Evolutionary conservation across 2,797 vertebrate genomes (phyloP).

Genomic region (Acridotheres tristis): DNA sequence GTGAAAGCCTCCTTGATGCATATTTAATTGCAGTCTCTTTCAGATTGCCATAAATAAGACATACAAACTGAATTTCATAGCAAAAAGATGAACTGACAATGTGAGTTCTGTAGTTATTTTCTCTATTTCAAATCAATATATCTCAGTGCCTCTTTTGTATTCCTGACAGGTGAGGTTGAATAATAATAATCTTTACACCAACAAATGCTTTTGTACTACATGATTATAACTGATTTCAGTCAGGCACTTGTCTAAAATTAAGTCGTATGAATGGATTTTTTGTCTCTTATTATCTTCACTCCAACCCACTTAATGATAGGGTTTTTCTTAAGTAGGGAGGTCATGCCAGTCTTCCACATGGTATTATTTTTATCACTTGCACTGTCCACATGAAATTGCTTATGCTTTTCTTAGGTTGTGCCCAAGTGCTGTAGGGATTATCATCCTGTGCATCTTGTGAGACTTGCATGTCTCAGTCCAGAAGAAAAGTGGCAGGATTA

Average conservation of each 20-base stretch:
- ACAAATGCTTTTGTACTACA: not conserved
- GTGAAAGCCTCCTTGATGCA: not conserved
- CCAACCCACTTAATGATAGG: not conserved
- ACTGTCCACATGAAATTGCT: not conserved
- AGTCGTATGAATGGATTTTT: not conserved
- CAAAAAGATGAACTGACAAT: not conserved
- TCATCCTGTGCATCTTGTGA: not conserved
- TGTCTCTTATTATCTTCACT: not conserved
- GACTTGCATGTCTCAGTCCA: not conserved
- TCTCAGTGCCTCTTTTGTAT: not conserved
- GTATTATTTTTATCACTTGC: not conserved
- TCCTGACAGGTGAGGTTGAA: not conserved
- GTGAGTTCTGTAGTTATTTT: conserved; percentile 17
- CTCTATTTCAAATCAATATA: conserved; percentile 6
- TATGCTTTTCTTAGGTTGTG: not conserved
- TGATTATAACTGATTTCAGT: not conserved
- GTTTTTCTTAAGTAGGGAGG: not conserved
- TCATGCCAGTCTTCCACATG: not conserved
- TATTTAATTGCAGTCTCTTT: conserved; percentile 19
- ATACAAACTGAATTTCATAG: not conserved
- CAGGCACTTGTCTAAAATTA: conserved; percentile 27
- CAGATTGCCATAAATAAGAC: not conserved
- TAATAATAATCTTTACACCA: conserved; percentile 5
- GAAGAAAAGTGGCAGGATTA: not conserved
- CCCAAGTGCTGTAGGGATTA: not conserved